Evolutionary conservation across 23 tunicate genomes (phyloP).

Genomic region (Diplosoma virens): DNA sequence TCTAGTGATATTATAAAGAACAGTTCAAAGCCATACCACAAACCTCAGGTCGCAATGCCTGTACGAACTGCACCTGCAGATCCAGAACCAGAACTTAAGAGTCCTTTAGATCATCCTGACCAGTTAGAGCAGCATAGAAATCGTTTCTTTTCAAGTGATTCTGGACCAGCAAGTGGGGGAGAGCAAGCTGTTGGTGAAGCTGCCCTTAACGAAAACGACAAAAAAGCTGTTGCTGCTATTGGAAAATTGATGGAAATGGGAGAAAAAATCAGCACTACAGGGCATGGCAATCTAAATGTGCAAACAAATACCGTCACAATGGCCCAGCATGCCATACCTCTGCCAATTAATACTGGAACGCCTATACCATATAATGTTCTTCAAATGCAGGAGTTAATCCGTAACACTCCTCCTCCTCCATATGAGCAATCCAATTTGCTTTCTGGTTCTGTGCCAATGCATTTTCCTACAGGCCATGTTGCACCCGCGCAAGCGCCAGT

Average conservation of each 20-base stretch:
- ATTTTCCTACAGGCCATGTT: not conserved
- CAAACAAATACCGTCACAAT: not conserved
- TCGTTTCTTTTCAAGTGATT: slow-evolving; percentile 52
- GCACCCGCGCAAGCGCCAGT: not conserved
- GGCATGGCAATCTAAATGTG: not conserved
- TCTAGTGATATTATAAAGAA: not conserved
- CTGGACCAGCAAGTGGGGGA: slow-evolving; percentile 17
- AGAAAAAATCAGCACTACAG: slow-evolving; percentile 23
- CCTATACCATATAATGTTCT: slow-evolving; percentile 16
- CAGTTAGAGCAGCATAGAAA: slow-evolving; percentile 41
- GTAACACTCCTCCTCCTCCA: slow-evolving; percentile 84
- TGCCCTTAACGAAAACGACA: slow-evolving; percentile 59
- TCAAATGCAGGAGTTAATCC: slow-evolving; percentile 14
- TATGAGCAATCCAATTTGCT: slow-evolving; percentile 35
- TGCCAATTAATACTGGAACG: not conserved
- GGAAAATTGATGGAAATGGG: slow-evolving; percentile 42
- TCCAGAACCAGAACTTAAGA: slow-evolving; percentile 57
- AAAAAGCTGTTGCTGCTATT: slow-evolving; percentile 54
- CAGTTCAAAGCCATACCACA: not conserved
- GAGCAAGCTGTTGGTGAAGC: slow-evolving; percentile 51
- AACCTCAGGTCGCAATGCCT: not conserved
- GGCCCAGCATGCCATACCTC: not conserved
- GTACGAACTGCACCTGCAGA: not conserved
- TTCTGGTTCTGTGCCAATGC: not conserved
- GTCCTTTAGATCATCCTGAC: slow-evolving; percentile 70